Evolutionary conservation across 2,888 invertebrate genomes (phyloP).

Genomic region (Hirtodrosophila alboralis): DNA sequence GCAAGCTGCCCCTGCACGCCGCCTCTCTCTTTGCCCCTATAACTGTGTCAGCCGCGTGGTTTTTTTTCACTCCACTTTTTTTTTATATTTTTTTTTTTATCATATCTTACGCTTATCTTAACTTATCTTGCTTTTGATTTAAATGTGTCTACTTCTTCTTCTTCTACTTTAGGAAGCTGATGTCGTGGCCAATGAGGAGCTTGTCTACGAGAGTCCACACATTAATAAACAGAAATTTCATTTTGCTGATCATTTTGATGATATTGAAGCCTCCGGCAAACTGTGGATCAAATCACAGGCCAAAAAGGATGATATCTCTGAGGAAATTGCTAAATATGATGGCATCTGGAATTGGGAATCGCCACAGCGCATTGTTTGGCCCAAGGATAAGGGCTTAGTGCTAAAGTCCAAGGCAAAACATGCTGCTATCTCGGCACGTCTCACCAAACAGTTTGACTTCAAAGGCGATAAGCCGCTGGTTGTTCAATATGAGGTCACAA

Average conservation of each 20-base stretch:
- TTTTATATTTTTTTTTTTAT: conserved; percentile 30
- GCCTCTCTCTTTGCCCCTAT: conserved; percentile 5
- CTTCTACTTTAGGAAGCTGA: conserved; percentile 50
- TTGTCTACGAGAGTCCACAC: conserved; percentile 89
- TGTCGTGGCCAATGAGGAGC: conserved; percentile 59
- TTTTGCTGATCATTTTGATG: conserved; percentile 95
- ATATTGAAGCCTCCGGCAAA: conserved; percentile 88
- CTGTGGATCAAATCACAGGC: conserved; percentile 95
- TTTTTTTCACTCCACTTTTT: too few species aligned
- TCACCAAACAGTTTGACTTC: conserved; percentile 93
- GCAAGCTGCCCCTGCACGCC: conserved; percentile 35
- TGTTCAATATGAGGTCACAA: conserved; percentile 96
- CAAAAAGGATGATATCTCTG: conserved; percentile 94
- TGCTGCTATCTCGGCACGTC: conserved; percentile 93
- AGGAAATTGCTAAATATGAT: conserved; percentile 97
- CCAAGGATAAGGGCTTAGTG: conserved; percentile 94
- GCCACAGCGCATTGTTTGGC: conserved; percentile 90
- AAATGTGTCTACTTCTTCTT: too few species aligned
- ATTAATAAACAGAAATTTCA: conserved; percentile 87
- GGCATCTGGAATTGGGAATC: conserved; percentile 90
- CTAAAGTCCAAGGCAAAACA: conserved; percentile 98
- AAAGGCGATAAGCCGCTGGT: conserved; percentile 90
- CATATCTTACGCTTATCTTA: conserved; percentile 25
- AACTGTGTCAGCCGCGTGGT: conserved; percentile 65
- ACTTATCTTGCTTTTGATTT: too few species aligned